Percentiles rank a stretch among this genome's conserved stretches.
phyloP scores from a whole-genome alignment of 64 coral and sea anemone genomes.

The Dendronephthya gigantea region DNA sequence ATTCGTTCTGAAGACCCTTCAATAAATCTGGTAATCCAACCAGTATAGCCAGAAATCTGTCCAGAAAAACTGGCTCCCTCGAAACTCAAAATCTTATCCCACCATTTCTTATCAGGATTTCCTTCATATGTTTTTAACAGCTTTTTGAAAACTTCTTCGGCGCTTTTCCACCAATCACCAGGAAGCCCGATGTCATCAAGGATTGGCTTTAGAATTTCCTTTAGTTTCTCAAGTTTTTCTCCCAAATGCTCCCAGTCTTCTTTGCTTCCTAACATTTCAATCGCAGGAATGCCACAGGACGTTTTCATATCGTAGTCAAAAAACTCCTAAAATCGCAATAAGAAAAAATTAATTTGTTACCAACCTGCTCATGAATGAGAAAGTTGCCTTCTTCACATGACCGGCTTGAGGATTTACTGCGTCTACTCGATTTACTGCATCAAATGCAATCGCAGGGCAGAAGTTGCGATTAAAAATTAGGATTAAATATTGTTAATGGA shows the following conservation, averaged over 20 bases:
- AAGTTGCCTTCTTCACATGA: too few relatives aligned
- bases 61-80: not conserved
- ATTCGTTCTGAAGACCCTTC: not conserved
- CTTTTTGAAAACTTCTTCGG: not conserved
- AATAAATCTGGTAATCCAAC: not conserved
- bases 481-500: too few relatives aligned
- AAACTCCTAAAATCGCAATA: not conserved
- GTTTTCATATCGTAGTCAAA: not conserved
- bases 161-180: not conserved
- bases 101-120: not conserved
- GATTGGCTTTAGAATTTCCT: not conserved
- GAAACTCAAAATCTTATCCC: not conserved
- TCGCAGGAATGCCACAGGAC: not conserved
- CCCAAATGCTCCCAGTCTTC: not conserved
- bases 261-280: not conserved
- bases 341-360: too few relatives aligned
- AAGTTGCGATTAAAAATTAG: too few relatives aligned
- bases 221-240: not conserved
- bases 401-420: too few relatives aligned
- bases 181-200: not conserved
- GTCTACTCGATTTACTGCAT: too few relatives aligned
- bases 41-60: not conserved
- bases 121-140: not conserved
- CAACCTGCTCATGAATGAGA: too few relatives aligned
- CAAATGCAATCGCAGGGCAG: too few relatives aligned